Conservation (phyloP, 2,797 vertebrate species). For the Sphaeramia orbicularis region DNA sequence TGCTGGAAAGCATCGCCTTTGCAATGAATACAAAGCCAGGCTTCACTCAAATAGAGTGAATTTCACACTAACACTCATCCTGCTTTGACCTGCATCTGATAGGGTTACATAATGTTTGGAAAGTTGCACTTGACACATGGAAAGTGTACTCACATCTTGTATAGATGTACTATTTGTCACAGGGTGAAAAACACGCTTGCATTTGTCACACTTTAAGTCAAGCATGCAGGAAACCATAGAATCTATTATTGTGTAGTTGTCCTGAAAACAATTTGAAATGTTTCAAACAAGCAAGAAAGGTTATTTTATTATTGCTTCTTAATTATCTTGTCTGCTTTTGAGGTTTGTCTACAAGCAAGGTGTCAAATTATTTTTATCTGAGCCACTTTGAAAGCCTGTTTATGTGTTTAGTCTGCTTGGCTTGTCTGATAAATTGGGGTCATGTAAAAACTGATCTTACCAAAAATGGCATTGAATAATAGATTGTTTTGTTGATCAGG, state of each 20-base stretch:
- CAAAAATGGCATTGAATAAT: conserved; percentile 95
- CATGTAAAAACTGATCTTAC: conserved; percentile 89
- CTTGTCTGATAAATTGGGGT: conserved; percentile 79
- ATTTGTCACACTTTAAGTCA: conserved; percentile 8
- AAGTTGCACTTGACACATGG: conserved; percentile 67
- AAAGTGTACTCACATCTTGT: conserved; percentile 29
- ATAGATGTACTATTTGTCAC: conserved; percentile 15
- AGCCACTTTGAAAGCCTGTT: conserved; percentile 41
- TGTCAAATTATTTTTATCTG: conserved; percentile 38
- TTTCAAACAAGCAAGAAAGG: conserved; percentile 23
- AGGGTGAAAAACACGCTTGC: neutral
- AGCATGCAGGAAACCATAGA: neutral
- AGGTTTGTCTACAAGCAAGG: conserved; percentile 30
- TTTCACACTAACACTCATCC: conserved; percentile 87
- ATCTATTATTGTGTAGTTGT: conserved; percentile 11
- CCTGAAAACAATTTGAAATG: conserved; percentile 23
- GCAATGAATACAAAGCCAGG: conserved; percentile 89
- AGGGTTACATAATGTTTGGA: conserved; percentile 87
- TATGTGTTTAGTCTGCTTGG: conserved; percentile 62
- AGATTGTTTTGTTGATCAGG: conserved; percentile 91
- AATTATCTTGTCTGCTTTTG: conserved; percentile 29
- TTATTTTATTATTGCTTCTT: conserved; percentile 13
- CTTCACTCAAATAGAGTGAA: conserved; percentile 87
- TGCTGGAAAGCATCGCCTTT: conserved; percentile 91
- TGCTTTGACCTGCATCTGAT: conserved; percentile 92